These are phyloP conservation scores for Heliothis peltigera DNA, from an alignment of 2,888 invertebrate genomes.

Conservation along the genomic window DNA sequence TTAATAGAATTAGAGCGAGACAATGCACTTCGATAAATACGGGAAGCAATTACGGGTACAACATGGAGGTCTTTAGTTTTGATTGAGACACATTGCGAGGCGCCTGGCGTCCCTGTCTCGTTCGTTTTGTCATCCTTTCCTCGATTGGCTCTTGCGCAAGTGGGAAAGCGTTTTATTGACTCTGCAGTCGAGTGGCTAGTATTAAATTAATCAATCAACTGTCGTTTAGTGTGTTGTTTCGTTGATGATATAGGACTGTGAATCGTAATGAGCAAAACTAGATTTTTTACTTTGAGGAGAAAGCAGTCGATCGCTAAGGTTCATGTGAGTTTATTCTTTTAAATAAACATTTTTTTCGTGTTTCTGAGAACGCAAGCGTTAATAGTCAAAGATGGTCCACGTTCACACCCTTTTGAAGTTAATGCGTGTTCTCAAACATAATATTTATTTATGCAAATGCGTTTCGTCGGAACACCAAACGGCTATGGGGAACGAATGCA, in stretches of 20 bases:
- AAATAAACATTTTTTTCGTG: constrained; percentile 41
- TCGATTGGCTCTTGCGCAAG: constrained; percentile 46
- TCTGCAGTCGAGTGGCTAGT: constrained; percentile 37
- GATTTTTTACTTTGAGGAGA: constrained; percentile 52
- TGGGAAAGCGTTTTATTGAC: constrained; percentile 48
- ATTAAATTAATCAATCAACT: constrained; percentile 45
- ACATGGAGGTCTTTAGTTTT: constrained; percentile 67
- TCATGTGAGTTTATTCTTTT: constrained; percentile 54
- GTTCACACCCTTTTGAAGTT: constrained; percentile 59
- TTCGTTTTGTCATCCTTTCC: constrained; percentile 38
- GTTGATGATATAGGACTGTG: constrained; percentile 2
- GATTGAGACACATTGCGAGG: constrained; percentile 75
- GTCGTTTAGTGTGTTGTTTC: constrained; percentile 24
- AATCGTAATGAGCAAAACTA: constrained; percentile 44
- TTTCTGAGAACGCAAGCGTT: constrained; percentile 52
- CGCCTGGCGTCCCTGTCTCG: constrained; percentile 61
- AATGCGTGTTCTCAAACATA: constrained; percentile 46
- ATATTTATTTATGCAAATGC: constrained; percentile 64
- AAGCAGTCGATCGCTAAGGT: constrained; percentile 40
- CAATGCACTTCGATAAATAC: constrained; percentile 75
- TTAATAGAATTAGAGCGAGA: constrained; percentile 83
- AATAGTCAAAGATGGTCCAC: constrained; percentile 42
- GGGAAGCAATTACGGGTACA: constrained; percentile 75
- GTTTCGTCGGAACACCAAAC: constrained; percentile 57
- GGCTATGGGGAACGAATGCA: constrained; percentile 22